These are phyloP conservation scores for Panagrolaimus sp. DNA, from an alignment of 1,140 invertebrate species.

Conservation along the genomic window DNA sequence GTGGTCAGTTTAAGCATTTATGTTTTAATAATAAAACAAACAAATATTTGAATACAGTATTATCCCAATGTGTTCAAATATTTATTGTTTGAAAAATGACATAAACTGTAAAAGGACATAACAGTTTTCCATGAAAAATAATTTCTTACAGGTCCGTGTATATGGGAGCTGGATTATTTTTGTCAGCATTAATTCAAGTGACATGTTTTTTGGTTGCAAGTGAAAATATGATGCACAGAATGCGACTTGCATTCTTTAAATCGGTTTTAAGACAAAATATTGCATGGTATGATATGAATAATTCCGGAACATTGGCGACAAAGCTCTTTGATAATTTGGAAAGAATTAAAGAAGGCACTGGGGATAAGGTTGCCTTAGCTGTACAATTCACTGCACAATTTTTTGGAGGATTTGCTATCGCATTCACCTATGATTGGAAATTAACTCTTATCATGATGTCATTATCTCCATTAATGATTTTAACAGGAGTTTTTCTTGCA, in stretches of 20 bases:
- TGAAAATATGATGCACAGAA: conserved; percentile 68
- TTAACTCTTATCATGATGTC: conserved; percentile 46
- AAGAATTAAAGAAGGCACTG: conserved; percentile 79
- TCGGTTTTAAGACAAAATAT: conserved; percentile 80
- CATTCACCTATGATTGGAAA: conserved; percentile 50
- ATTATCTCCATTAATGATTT: conserved; percentile 37
- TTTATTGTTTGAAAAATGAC: no score
- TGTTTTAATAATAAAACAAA: no score
- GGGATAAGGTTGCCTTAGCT: conserved; percentile 77
- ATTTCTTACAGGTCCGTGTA: no score
- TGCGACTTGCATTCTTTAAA: conserved; percentile 70
- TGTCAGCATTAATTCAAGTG: conserved; percentile 55
- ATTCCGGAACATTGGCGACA: conserved; percentile 78
- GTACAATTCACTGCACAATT: conserved; percentile 62
- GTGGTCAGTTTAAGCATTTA: no score
- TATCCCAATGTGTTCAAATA: no score
- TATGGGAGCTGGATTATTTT: conserved; percentile 15
- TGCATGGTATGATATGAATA: conserved; percentile 79
- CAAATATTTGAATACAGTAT: no score
- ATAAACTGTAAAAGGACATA: no score
- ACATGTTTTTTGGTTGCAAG: conserved; percentile 59
- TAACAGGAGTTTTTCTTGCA: conserved; percentile 39
- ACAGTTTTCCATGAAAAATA: no score
- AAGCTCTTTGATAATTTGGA: conserved; percentile 79
- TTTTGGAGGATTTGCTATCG: conserved; percentile 39